These are phyloP conservation scores for Artibeus lituratus DNA, from an alignment of 2,797 vertebrate genomes.

Conservation along the genomic window DNA sequence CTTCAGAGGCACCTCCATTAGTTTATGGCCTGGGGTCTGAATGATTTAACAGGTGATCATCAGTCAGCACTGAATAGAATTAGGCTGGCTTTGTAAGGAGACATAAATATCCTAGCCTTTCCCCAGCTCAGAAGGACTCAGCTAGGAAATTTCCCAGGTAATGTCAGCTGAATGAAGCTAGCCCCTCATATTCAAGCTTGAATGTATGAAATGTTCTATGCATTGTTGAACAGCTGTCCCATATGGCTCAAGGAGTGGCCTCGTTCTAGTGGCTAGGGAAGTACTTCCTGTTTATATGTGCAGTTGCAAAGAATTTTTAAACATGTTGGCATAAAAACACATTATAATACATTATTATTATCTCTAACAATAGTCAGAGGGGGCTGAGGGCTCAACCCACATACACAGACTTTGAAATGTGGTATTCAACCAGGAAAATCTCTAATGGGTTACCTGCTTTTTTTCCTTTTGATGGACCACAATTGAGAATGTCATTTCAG, in stretches of 20 bases:
- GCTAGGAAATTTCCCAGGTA: slow-evolving; percentile 41
- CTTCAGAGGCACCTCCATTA: not conserved
- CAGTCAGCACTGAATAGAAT: not conserved
- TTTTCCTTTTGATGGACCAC: slow-evolving; percentile 16
- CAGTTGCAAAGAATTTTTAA: slow-evolving; percentile 22
- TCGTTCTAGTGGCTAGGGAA: slow-evolving; percentile 42
- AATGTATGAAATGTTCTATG: slow-evolving; percentile 56
- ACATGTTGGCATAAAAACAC: slow-evolving; percentile 21
- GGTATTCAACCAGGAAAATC: slow-evolving; percentile 36
- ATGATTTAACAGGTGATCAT: slow-evolving; percentile 6
- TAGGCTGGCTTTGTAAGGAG: not conserved
- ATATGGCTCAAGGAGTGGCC: slow-evolving; percentile 9
- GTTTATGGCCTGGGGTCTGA: not conserved
- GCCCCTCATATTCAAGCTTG: not conserved
- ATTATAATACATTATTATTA: slow-evolving; percentile 48
- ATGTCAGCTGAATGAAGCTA: not conserved
- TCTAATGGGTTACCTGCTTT: slow-evolving; percentile 18
- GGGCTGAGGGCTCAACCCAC: not conserved
- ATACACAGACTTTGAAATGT: slow-evolving; percentile 30
- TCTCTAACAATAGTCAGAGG: slow-evolving; percentile 45
- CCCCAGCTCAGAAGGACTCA: not conserved
- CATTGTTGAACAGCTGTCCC: slow-evolving; percentile 47
- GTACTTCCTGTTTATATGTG: slow-evolving; percentile 40
- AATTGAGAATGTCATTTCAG: slow-evolving; percentile 56
- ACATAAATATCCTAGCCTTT: not conserved